phyloP scores from a whole-genome alignment of 2,113 vertebrate genomes.

The Ophiodon elongatus region DNA sequence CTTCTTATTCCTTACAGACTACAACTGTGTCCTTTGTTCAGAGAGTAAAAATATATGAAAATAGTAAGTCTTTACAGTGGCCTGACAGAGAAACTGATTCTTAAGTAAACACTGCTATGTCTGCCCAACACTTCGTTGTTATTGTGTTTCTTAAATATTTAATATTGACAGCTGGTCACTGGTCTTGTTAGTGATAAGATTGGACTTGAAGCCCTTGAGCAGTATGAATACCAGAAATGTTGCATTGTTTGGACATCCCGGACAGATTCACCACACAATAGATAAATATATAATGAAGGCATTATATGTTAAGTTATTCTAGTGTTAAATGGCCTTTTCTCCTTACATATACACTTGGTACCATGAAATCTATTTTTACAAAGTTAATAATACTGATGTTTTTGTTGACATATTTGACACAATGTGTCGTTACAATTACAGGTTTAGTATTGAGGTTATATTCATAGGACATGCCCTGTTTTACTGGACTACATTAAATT shows the following conservation, averaged over 20 bases:
- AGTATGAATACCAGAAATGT: neutral
- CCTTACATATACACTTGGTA: too few species aligned
- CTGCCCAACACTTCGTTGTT: neutral
- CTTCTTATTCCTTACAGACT: constrained; percentile 1
- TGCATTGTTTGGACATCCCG: neutral
- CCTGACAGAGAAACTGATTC: neutral
- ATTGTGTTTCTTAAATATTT: neutral
- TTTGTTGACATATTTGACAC: too few species aligned
- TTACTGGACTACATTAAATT: too few species aligned
- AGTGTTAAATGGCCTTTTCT: neutral
- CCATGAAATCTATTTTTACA: neutral
- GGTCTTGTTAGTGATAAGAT: neutral
- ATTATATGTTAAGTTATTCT: neutral
- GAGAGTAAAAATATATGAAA: neutral
- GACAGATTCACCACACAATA: neutral
- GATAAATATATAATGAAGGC: neutral
- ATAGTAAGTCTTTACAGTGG: neutral
- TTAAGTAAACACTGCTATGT: neutral
- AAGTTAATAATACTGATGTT: neutral
- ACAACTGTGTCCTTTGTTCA: neutral
- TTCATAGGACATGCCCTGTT: too few species aligned
- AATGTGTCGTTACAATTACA: too few species aligned
- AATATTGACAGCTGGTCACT: neutral
- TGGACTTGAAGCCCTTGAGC: neutral
- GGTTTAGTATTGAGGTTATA: too few species aligned